Evolutionary conservation across 1,140 invertebrate genomes (phyloP), one percentile per base, ranked within the genome.

Genomic region (Zaprionus lachaisei): DNA sequence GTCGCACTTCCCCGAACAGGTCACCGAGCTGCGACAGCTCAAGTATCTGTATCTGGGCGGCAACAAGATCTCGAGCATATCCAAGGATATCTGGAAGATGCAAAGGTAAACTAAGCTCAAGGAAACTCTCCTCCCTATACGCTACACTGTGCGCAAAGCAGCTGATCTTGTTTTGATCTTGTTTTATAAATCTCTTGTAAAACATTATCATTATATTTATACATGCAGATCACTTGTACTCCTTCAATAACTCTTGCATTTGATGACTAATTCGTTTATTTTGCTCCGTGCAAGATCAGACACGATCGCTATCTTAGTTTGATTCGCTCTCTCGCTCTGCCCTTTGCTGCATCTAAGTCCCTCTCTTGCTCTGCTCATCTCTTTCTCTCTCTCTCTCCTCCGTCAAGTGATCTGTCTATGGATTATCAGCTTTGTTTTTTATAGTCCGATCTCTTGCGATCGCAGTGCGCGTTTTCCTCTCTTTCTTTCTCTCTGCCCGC

Each of bases 1-100:
- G 31, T 96, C 95, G 15, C 94, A 95, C 28, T 97, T 99, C 91
- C 98, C 98, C 5, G 95, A 96, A 77, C 97, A 98, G 93, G 93
- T 99, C 57, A 94, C 98, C 28, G 96, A 98, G 72, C 92, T 99
- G 63, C 84, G 92, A 5, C 95, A 94, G 17, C 94, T 99, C 7
- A 96, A 95, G 93, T 97, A 96, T 89, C 94, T 99, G 7, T 98
- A 99, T 93, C 93, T 99, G 49, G 98, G 98, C 26, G 97, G 96
- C 22, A 99, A 99, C 93, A 94, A 94, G 61, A 97, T 99, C 76
- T 93, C 93, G n/a, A 95, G 95, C 78, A 95, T 99, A 79, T 96
- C 97, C 24, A 96, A 96, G 91, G 96, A 96, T 77, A 96, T 99
- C 67, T 96, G 96, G 94, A 96, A 96, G 93, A 93, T 99, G 74